Conservation (phyloP, 2,797 vertebrate genomes). For the Choloepus didactylus region DNA sequence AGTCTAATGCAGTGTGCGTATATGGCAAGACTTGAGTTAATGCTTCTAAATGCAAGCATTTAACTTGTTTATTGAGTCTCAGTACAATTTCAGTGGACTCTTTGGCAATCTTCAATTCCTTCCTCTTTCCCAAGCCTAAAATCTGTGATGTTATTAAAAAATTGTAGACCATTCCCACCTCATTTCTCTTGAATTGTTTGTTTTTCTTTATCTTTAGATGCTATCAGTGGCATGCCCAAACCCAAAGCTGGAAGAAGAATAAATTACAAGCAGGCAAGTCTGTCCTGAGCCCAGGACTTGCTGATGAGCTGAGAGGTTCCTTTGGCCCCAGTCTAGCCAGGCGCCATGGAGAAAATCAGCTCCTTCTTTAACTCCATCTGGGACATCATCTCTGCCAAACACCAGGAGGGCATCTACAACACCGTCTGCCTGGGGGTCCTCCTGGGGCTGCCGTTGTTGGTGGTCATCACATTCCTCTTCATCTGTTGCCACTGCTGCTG, state of each 20-base stretch:
- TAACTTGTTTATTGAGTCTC: slow-evolving; percentile 5
- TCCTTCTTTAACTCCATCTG: slow-evolving; percentile 93
- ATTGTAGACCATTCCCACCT: not conserved
- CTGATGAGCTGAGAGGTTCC: not conserved
- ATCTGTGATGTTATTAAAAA: not conserved
- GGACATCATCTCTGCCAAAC: slow-evolving; percentile 91
- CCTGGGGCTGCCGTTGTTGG: slow-evolving; percentile 91
- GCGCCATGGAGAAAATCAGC: slow-evolving; percentile 88
- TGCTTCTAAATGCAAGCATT: not conserved
- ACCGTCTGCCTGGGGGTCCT: slow-evolving; percentile 93
- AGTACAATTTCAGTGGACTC: not conserved
- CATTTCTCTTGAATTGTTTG: not conserved
- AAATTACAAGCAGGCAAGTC: not conserved
- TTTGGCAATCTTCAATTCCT: not conserved
- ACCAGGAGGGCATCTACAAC: slow-evolving; percentile 94
- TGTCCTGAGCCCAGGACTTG: not conserved
- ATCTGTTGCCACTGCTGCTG: slow-evolving; percentile 97
- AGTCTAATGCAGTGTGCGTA: not conserved
- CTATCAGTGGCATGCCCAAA: not conserved
- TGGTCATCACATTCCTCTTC: slow-evolving; percentile 90
- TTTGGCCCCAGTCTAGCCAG: not conserved
- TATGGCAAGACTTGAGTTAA: not conserved
- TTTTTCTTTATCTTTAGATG: slow-evolving; percentile 76
- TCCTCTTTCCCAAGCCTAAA: slow-evolving; percentile 17
- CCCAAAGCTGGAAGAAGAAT: not conserved